These are phyloP conservation scores for Drosophila subpulchrella DNA, from an alignment of 1,140 invertebrate species.

Conservation along the genomic window DNA sequence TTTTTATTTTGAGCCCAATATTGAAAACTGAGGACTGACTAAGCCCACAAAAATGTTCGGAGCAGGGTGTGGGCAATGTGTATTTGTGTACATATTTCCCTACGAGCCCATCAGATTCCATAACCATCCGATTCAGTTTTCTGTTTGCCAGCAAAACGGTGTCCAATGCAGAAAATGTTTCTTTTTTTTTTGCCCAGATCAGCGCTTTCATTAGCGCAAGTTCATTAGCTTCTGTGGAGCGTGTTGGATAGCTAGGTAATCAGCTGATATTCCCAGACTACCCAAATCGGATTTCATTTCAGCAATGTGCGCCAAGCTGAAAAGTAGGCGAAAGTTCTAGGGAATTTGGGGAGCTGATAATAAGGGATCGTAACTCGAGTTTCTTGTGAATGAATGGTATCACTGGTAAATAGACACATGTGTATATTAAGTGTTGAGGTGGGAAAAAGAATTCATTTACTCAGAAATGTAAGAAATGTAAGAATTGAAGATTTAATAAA, in stretches of 20 bases:
- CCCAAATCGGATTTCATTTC: conserved; percentile 28
- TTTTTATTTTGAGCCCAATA: background rate
- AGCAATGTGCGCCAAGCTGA: background rate
- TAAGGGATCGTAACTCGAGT: conserved; percentile 6
- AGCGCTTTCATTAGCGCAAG: conserved; percentile 46
- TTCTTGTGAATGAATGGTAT: conserved; percentile 19
- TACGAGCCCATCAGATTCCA: background rate
- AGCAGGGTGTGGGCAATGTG: conserved; percentile 1
- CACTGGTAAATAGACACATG: background rate
- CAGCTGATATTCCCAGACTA: conserved; percentile 29
- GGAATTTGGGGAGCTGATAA: conserved; percentile 1
- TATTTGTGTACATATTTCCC: background rate
- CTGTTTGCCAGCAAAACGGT: conserved; percentile 21
- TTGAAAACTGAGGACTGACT: conserved; percentile 40
- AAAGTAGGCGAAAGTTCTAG: background rate
- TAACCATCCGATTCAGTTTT: conserved; percentile 1
- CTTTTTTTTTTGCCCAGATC: conserved; percentile 39
- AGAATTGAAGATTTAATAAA: too few relatives aligned
- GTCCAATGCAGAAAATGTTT: conserved; percentile 26
- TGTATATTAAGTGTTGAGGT: background rate
- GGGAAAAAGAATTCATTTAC: too few relatives aligned
- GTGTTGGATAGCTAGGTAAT: conserved; percentile 20
- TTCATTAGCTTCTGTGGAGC: conserved; percentile 66
- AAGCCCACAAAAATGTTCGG: conserved; percentile 57
- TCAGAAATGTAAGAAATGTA: too few relatives aligned